Base-by-base conservation (phyloP, 2,797 vertebrate species). In the Salmo trutta region DNA sequence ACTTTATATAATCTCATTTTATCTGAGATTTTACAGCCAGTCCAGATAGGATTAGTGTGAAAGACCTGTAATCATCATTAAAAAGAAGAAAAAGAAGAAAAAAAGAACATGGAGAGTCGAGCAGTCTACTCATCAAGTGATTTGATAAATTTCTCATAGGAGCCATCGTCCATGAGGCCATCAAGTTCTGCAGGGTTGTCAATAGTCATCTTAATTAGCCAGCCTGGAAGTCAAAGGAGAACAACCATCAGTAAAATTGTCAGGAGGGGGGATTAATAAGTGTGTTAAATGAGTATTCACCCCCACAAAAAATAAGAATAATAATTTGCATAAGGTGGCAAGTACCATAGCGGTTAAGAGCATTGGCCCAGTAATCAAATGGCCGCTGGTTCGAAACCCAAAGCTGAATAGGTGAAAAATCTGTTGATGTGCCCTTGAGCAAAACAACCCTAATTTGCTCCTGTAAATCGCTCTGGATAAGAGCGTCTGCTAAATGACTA, bases 191-290 rank as follows among this genome's bases (percentile, higher is more conserved):
- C 95, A 14, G 96, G 96, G 68, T 97, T 96, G 85, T 95, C 95
- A 86, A 99, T 93, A 2, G 95, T 95, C 97, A 99, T 97, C 95
- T 99, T 99, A 88, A 99, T 96, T 88, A 99, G 93, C 98, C 95
- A 98, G 16, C 96, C 96, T 98, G 85, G 72, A 72, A 83, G 7
- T 52, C 0, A 78, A 51, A 85, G 3, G 53, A 12, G 5, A 15
- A 53, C 12, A 51, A 41, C 33, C 3, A 19, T 24, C 1, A 6
- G 17, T 54, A 68, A 68, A 19, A 15, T 1, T 36, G 36, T 5
- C 5, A 65, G 6, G 17, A 24, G 1, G 14, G 54, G 59, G 17
- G 17, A 19, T 62, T 54, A 10, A 29, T 59, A 5, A 21, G 21
- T 19, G 51, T 51, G 7, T 52, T 19, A 2, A n/a, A 27, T 10